These are phyloP conservation scores for Semaprochilodus insignis DNA, from an alignment of 2,797 vertebrate species.

Conservation along the genomic window DNA sequence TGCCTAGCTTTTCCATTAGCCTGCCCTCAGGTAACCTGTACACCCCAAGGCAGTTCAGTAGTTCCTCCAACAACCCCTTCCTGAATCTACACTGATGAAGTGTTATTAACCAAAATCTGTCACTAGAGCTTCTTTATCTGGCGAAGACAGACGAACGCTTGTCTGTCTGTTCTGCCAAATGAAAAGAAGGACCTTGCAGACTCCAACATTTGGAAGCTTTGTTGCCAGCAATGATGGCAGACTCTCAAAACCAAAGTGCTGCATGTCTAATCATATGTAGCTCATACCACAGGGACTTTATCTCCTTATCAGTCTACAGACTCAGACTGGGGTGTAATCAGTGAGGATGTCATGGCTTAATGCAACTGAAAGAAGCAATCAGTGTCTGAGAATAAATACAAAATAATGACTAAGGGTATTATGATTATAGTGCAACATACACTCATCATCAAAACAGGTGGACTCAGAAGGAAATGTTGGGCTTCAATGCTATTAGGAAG, in stretches of 20 bases:
- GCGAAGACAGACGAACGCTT: not conserved
- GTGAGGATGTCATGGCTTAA: too few relatives aligned
- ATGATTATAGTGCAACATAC: too few relatives aligned
- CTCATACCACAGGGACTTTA: not conserved
- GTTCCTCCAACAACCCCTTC: too few relatives aligned
- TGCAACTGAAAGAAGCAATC: too few relatives aligned
- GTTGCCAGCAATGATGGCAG: not conserved
- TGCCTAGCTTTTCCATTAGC: too few relatives aligned
- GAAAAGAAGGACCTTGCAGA: not conserved
- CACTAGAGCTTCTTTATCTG: not conserved
- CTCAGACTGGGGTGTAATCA: not conserved
- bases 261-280: constrained; percentile 4
- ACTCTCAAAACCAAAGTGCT: not conserved
- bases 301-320: not conserved
- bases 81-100: not conserved
- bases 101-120: not conserved
- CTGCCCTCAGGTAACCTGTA: too few relatives aligned
- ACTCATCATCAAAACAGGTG: too few relatives aligned
- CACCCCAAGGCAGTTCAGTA: too few relatives aligned
- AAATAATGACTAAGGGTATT: too few relatives aligned
- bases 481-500: too few relatives aligned
- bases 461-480: too few relatives aligned
- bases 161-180: not conserved
- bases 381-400: too few relatives aligned
- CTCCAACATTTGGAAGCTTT: not conserved